Base-by-base conservation (phyloP, 2,113 vertebrate genomes). In the Perca flavescens region DNA sequence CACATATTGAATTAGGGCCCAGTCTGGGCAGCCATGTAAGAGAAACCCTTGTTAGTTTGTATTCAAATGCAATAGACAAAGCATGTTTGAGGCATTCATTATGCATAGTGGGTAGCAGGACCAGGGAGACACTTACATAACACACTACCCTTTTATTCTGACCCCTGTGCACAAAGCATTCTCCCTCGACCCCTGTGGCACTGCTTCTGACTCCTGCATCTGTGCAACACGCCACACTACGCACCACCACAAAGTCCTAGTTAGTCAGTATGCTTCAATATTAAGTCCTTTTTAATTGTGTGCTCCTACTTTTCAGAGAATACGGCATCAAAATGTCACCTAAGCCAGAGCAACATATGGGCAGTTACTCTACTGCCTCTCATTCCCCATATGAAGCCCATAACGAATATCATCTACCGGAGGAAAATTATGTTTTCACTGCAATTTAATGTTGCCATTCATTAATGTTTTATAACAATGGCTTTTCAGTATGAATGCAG, bases 71-170 rank as follows among this genome's bases (percentile, higher is more conserved):
- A 85, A 92, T 60, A 78, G 85, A 92, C 91, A 93, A 88, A 87
- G 92, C 84, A 82, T 87, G 93, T 94, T 91, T 92, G 88, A 77
- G 74, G 79, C 88, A 91, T 92, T 94, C 90, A 95, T 94, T 94
- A 95, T 94, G 92, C 93, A 93, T 77, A 73, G 82, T 80, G 77
- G 84, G 87, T 93, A 89, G 86, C 90, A 74, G 84, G 88, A 90
- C 77, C 88, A 82, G 77, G 53, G 86, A 91, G 88, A 90, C 84
- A 60, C 91, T 95, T 94, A 90, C 89, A 91, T 94, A 95, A 96
- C 84, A 89, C 90, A 64, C 80, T 84, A 84, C 61, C 82, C 92
- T 91, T 93, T 92, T 82, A 92, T 89, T 92, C 86, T 90, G 84
- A 92, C 84, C 91, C 77, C 82, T 70, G 67, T 86, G 76, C 81